Base-by-base conservation (phyloP, 2,888 invertebrate species). In the Acronicta psi region DNA sequence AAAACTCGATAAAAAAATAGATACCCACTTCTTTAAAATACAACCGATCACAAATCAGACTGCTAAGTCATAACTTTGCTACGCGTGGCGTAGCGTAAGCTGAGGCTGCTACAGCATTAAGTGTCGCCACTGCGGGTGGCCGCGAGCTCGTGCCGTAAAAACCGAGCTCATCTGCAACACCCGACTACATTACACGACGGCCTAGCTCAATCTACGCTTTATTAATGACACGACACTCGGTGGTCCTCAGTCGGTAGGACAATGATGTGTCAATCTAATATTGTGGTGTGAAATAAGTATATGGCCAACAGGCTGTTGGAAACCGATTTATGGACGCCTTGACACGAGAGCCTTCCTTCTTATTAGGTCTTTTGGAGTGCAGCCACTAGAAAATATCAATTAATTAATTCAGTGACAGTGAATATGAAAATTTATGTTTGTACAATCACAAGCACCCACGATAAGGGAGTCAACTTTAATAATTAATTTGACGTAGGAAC, bases 81-180 rank as follows among this genome's bases (percentile, higher is more conserved):
- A 57, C 50, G 40, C 36, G 13, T 65, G 61, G 47, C 53, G 56
- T 60, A 36, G 50, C 63, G 75, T 80, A 77, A 59, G 46, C 67
- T 75, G 47, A 60, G 10, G 10, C n/a, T 75, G 75, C 55, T n/a
- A 43, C 79, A 77, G 73, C 75, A 77, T 79, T 66, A 80, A 85
- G 84, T 88, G 87, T 88, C 86, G 86, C 83, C 90, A 78, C 88
- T 78, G 92, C 92, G 94, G 93, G 93, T 92, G 94, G 93, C 81
- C 92, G 81, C 69, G 75, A 79, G 83, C 92, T 93, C 92, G 92
- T 93, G 92, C 92, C 90, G 90, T 91, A 92, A 93, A 92, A 93
- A 91, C 91, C 90, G 77, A 90, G 77, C 87, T 92, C 93, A 93
- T 93, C 93, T 92, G 82, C 86, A 79, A 75, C 86, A 86, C 82